Percentiles rank a stretch among this genome's conserved stretches.
Conservation (phyloP, 2,113 vertebrate species). For the Nothocercus nigrocapillus region DNA sequence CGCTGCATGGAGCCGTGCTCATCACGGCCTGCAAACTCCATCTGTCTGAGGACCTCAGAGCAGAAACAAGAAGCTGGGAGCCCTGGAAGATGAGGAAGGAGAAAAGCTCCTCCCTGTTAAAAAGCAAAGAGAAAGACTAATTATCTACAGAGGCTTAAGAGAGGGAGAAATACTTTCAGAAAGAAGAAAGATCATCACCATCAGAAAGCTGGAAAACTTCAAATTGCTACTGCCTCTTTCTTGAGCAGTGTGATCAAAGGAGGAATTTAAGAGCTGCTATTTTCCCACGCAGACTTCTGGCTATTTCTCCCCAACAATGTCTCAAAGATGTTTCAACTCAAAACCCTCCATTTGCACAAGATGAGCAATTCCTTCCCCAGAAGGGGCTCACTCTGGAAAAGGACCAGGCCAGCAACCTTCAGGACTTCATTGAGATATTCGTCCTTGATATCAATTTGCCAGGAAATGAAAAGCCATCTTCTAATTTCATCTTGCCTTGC, state of each 20-base stretch:
- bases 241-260: not conserved
- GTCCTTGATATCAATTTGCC: not conserved
- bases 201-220: not conserved
- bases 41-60: not conserved
- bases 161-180: not conserved
- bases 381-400: not conserved
- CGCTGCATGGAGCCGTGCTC: accelerated
- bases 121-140: not conserved
- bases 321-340: not conserved
- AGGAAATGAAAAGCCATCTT: not conserved
- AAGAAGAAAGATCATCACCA: not conserved
- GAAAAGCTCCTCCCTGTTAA: not conserved
- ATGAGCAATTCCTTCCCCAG: not conserved
- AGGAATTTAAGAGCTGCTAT: not conserved
- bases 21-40: accelerated
- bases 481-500: not conserved
- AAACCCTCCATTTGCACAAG: not conserved
- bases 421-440: not conserved
- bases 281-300: not conserved
- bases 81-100: accelerated
- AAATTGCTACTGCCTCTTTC: not conserved
- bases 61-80: not conserved
- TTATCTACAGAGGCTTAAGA: not conserved
- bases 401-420: not conserved
- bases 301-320: not conserved